These are phyloP conservation scores for Semicossyphus pulcher DNA, from an alignment of 2,113 vertebrate genomes.

Conservation along the genomic window DNA sequence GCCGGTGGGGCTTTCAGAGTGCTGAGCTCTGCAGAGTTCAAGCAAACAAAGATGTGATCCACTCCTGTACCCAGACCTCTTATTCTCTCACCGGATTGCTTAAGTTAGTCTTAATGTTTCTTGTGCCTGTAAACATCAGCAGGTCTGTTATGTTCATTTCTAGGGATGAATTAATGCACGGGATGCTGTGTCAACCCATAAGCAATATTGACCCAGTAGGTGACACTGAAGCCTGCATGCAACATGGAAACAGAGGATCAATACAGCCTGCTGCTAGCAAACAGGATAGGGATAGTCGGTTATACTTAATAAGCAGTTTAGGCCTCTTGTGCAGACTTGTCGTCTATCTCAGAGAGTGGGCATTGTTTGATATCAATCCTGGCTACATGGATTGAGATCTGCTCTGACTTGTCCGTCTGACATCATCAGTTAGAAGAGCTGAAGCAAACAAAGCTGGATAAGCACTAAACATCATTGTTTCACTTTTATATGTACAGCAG, in stretches of 20 bases:
- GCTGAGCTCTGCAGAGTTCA: slow-evolving; percentile 57
- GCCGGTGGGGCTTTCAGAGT: slow-evolving; percentile 20
- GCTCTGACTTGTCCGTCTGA: neutral
- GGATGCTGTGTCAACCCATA: slow-evolving; percentile 8
- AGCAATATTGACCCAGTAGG: slow-evolving; percentile 8
- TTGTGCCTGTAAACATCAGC: neutral
- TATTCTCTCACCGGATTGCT: neutral
- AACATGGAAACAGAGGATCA: slow-evolving; percentile 52
- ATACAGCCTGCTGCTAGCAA: slow-evolving; percentile 21
- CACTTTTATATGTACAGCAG: neutral
- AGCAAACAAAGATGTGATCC: slow-evolving; percentile 20
- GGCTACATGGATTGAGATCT: slow-evolving; percentile 1
- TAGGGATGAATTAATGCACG: neutral
- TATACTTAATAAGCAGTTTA: neutral
- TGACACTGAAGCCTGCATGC: slow-evolving; percentile 45
- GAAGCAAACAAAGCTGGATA: neutral
- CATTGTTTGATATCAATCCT: neutral
- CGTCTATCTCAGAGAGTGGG: neutral
- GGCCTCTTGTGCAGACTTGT: neutral
- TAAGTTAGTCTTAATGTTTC: neutral
- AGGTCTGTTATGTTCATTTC: neutral
- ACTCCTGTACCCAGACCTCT: neutral
- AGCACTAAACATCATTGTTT: neutral
- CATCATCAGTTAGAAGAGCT: neutral
- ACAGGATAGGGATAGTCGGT: neutral